Conservation (phyloP, 2,797 vertebrate species). For the Malacoraja senta region DNA sequence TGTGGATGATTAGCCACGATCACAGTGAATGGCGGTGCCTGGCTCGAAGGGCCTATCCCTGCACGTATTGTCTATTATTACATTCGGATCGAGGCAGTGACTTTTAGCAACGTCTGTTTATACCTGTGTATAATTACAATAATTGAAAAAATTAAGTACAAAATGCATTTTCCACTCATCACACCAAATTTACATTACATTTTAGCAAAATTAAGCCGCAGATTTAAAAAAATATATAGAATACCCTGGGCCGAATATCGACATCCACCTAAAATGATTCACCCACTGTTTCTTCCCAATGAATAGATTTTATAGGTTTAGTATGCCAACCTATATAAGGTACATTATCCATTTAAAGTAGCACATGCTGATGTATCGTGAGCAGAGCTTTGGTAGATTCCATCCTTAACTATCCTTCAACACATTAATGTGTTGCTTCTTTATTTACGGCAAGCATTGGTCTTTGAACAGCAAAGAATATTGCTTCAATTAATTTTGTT, state of each 20-base stretch:
- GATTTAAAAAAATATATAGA: too few relatives aligned
- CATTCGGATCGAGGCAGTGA: too few relatives aligned
- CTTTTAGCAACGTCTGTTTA: background rate
- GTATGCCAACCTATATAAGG: background rate
- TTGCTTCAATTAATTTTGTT: too few relatives aligned
- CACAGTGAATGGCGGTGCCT: too few relatives aligned
- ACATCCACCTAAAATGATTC: background rate
- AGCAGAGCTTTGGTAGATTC: background rate
- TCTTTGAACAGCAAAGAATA: too few relatives aligned
- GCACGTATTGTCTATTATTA: too few relatives aligned
- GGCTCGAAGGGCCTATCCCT: too few relatives aligned
- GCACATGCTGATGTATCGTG: background rate
- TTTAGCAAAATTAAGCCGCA: background rate
- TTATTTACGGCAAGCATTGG: background rate
- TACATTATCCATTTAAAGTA: background rate
- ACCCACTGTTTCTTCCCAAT: background rate
- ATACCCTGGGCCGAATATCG: background rate
- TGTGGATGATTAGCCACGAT: too few relatives aligned
- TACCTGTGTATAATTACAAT: background rate
- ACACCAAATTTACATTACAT: background rate
- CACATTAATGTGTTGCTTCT: too few relatives aligned
- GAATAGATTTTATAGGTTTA: background rate
- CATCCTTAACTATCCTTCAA: too few relatives aligned
- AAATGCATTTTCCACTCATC: background rate
- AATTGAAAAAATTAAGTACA: background rate